A percentile compares a stretch with the other conserved stretches of the same genome.
These are phyloP conservation scores for Bombus affinis DNA, from an alignment of 1,140 invertebrate genomes.

Conservation along the genomic window DNA sequence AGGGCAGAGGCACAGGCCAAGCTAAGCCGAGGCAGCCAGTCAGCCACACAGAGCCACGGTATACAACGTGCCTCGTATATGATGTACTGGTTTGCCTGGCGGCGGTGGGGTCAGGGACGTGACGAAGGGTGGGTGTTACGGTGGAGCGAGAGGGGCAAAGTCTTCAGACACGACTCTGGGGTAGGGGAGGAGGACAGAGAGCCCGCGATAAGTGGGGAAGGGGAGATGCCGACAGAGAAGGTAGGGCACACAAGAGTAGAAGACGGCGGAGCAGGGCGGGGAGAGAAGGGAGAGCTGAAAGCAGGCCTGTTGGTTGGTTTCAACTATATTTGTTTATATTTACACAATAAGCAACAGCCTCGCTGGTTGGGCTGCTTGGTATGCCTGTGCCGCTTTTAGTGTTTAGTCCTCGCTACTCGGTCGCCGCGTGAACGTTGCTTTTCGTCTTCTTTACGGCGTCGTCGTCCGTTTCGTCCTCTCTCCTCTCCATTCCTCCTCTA, in stretches of 20 bases:
- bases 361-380: conserved; percentile 72
- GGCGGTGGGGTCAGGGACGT: conserved; percentile 64
- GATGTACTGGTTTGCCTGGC: conserved; percentile 65
- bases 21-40: conserved; percentile 26
- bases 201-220: conserved; percentile 27
- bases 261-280: conserved; percentile 32
- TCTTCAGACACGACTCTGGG: conserved; percentile 36
- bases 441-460: conserved; percentile 43
- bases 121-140: conserved; percentile 58
- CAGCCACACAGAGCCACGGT: conserved; percentile 27
- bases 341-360: conserved; percentile 83
- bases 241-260: conserved; percentile 59
- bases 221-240: conserved; percentile 52
- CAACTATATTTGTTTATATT: conserved; percentile 83
- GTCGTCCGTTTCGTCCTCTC: conserved; percentile 7
- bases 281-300: conserved; percentile 71
- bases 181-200: conserved; percentile 12
- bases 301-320: conserved; percentile 83
- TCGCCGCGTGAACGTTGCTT: conserved; percentile 70
- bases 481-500: neutral
- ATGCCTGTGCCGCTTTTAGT: conserved; percentile 77
- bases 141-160: conserved; percentile 53
- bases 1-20: conserved; percentile 25
- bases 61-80: conserved; percentile 61
- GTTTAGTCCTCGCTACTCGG: conserved; percentile 80